phyloP scores from a whole-genome alignment of 2,113 vertebrate species.

The Sinocyclocheilus maitianheensis region DNA sequence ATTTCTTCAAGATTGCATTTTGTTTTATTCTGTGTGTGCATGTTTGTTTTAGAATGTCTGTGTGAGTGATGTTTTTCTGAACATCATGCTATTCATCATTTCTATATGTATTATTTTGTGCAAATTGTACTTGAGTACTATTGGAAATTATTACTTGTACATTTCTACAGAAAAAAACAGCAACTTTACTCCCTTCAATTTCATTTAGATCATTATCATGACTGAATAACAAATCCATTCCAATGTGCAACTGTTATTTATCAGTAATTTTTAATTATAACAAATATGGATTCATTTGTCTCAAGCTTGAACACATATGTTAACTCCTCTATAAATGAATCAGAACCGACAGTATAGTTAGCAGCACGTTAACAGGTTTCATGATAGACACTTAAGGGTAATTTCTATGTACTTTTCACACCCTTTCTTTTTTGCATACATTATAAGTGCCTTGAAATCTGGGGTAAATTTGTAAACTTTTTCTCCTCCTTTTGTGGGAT shows the following conservation, averaged over 20 bases:
- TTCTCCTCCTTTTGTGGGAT: background rate
- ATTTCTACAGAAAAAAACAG: no score
- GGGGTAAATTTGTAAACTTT: background rate
- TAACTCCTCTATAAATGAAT: background rate
- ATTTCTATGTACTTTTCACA: slow-evolving; percentile 12
- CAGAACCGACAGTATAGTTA: background rate
- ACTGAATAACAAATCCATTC: background rate
- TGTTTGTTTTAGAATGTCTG: no score
- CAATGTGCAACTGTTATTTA: background rate
- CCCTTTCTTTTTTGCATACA: background rate
- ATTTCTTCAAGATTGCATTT: slow-evolving; percentile 1
- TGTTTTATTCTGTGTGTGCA: background rate
- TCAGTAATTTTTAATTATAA: background rate
- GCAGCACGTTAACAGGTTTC: background rate
- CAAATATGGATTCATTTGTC: background rate
- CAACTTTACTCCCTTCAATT: no score
- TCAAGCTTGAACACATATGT: background rate
- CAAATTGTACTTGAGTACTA: background rate
- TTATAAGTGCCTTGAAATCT: background rate
- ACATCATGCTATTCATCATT: background rate
- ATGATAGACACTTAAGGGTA: background rate
- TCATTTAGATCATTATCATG: background rate
- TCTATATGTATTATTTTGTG: background rate
- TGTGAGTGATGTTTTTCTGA: background rate
- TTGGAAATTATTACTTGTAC: background rate